These are phyloP conservation scores for Neuroterus valhalla DNA, from an alignment of 1,140 invertebrate species.

Conservation along the genomic window DNA sequence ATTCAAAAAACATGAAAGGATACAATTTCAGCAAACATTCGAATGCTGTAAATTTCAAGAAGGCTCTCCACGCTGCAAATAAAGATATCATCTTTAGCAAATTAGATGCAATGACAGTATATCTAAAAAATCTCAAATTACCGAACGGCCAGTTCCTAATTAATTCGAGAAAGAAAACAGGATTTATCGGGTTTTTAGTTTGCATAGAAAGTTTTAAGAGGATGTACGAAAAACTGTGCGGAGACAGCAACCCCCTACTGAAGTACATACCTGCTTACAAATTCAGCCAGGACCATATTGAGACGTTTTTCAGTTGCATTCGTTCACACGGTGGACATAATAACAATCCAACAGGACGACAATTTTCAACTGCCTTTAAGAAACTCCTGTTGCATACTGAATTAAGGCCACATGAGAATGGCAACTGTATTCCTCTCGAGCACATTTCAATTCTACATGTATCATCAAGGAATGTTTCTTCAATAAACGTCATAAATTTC, in stretches of 20 bases:
- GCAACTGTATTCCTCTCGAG: constrained; percentile 45
- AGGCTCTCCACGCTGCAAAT: constrained; percentile 34
- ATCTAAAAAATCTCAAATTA: constrained; percentile 29
- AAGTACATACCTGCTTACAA: constrained; percentile 48
- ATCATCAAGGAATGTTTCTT: constrained; percentile 37
- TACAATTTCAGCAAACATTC: constrained; percentile 6
- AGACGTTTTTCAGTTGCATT: constrained; percentile 52
- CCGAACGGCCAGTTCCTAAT: constrained; percentile 25
- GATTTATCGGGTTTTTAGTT: constrained; percentile 44
- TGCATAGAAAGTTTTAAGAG: constrained; percentile 37
- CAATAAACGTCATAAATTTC: neutral
- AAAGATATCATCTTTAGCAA: constrained; percentile 9
- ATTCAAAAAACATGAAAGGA: constrained; percentile 49
- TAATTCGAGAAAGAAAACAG: constrained; percentile 41
- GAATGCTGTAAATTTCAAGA: constrained; percentile 28
- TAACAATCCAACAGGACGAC: constrained; percentile 52
- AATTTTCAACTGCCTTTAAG: constrained; percentile 49
- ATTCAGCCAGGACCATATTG: constrained; percentile 47
- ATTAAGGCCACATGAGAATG: constrained; percentile 34
- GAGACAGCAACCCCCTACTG: neutral
- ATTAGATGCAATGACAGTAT: constrained; percentile 30
- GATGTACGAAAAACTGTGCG: constrained; percentile 29
- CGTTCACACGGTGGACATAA: constrained; percentile 45
- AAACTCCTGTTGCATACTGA: constrained; percentile 47
- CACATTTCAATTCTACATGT: constrained; percentile 48